These are phyloP conservation scores for Lamproptera curius DNA, from an alignment of 2,888 invertebrate genomes.

Conservation along the genomic window DNA sequence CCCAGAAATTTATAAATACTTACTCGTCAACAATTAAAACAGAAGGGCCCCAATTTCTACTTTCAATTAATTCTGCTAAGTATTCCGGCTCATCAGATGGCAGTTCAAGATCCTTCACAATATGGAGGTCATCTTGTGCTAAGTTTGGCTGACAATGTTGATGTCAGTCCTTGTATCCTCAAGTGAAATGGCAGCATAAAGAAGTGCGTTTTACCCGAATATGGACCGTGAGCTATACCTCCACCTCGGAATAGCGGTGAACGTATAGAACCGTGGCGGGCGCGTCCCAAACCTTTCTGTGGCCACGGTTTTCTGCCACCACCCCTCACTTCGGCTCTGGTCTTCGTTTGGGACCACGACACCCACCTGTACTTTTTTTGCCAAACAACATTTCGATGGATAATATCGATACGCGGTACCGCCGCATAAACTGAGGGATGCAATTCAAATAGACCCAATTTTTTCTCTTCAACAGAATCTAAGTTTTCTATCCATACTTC, in stretches of 20 bases:
- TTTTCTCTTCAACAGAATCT: constrained; percentile 85
- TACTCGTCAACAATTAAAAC: constrained; percentile 95
- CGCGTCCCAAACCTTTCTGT: constrained; percentile 94
- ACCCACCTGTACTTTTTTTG: constrained; percentile 89
- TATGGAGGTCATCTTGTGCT: constrained; percentile 97
- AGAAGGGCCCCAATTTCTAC: constrained; percentile 97
- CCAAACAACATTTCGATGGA: constrained; percentile 92
- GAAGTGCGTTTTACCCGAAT: constrained; percentile 93
- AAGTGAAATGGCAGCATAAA: constrained; percentile 92
- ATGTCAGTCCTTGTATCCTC: constrained; percentile 88
- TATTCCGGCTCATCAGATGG: constrained; percentile 89
- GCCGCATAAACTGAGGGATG: constrained; percentile 93
- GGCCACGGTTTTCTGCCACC: constrained; percentile 98
- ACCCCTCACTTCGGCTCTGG: constrained; percentile 91
- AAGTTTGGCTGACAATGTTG: constrained; percentile 92
- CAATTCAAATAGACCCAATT: constrained; percentile 90
- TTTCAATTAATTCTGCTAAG: constrained; percentile 87
- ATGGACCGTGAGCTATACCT: constrained; percentile 92
- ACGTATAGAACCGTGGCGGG: constrained; percentile 94
- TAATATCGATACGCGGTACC: constrained; percentile 90
- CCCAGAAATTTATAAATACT: constrained; percentile 51
- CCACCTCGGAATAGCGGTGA: constrained; percentile 93
- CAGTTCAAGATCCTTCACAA: constrained; percentile 91
- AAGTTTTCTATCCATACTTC: constrained; percentile 94
- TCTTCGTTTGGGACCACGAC: constrained; percentile 87